phyloP scores from a whole-genome alignment of 1,140 invertebrate genomes.

The Paramacrobiotus metropolitanus region DNA sequence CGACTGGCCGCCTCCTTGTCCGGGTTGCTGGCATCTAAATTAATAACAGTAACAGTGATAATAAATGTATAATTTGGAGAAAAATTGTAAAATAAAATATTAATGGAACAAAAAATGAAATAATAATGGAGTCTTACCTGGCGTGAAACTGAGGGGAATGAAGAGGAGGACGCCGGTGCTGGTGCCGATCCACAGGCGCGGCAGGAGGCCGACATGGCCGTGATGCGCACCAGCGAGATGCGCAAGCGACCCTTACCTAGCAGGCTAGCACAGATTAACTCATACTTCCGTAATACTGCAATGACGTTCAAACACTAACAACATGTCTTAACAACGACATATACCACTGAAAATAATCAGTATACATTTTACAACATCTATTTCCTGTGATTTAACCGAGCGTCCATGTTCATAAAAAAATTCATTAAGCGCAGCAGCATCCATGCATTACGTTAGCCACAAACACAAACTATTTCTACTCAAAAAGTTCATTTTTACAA shows the following conservation, averaged over 20 bases:
- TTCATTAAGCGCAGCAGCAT: too few relatives aligned
- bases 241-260: slow-evolving; percentile 81
- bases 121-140: slow-evolving; percentile 11
- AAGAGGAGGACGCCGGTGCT: slow-evolving; percentile 93
- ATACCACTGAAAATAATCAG: too few relatives aligned
- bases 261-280: slow-evolving; percentile 12
- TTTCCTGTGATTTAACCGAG: too few relatives aligned
- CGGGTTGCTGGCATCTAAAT: slow-evolving; percentile 48
- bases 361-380: too few relatives aligned
- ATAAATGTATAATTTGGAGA: not conserved
- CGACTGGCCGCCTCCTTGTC: too few relatives aligned
- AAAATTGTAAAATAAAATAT: not conserved
- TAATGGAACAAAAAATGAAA: not conserved
- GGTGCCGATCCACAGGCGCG: slow-evolving; percentile 47
- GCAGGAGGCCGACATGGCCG: slow-evolving; percentile 73
- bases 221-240: slow-evolving; percentile 89
- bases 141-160: slow-evolving; percentile 66
- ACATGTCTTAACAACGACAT: too few relatives aligned
- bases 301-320: not conserved
- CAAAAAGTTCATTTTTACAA: too few relatives aligned
- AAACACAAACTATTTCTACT: too few relatives aligned
- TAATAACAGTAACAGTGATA: slow-evolving; percentile 21
- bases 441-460: too few relatives aligned
- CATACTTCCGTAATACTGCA: not conserved
- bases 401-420: too few relatives aligned